Conservation (phyloP, 2,888 invertebrate species). For the Parnassius mnemosyne region DNA sequence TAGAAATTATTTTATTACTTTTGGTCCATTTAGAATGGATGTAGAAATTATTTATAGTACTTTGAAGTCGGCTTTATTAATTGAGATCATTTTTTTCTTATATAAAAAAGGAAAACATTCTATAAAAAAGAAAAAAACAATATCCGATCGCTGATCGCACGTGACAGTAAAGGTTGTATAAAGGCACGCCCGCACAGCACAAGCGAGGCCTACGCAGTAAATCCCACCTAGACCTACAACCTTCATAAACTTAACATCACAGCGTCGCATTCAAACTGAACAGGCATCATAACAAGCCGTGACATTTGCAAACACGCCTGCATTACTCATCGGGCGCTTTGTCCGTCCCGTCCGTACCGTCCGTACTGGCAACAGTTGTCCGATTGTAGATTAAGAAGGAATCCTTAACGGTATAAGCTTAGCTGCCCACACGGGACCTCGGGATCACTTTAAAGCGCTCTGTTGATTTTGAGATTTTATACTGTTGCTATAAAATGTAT, state of each 20-base stretch:
- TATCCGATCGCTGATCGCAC: too few relatives aligned
- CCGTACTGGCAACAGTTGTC: conserved; percentile 49
- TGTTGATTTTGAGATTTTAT: conserved; percentile 29
- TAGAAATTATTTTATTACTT: too few relatives aligned
- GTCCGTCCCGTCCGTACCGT: conserved; percentile 40
- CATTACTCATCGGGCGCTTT: conserved; percentile 69
- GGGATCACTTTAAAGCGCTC: conserved; percentile 31
- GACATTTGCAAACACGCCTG: conserved; percentile 61
- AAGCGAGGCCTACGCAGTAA: conserved; percentile 13
- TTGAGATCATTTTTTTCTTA: too few relatives aligned
- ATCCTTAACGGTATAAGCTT: conserved; percentile 67
- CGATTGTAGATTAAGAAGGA: conserved; percentile 69
- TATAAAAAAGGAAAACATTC: too few relatives aligned
- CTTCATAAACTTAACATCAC: conserved; percentile 9
- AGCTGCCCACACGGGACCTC: conserved; percentile 56
- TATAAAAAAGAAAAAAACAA: too few relatives aligned
- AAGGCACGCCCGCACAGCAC: conserved; percentile 2
- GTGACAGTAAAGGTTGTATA: too few relatives aligned
- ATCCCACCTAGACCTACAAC: conserved; percentile 20
- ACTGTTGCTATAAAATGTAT: background rate
- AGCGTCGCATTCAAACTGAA: conserved; percentile 19
- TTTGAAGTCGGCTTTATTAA: too few relatives aligned
- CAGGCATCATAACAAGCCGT: conserved; percentile 50
- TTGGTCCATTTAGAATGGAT: too few relatives aligned
- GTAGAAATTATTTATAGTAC: too few relatives aligned